Evolutionary conservation across 1,140 invertebrate species (phyloP), one percentile per base, ranked within the genome.

Genomic region (Anagrus nilaparvatae): DNA sequence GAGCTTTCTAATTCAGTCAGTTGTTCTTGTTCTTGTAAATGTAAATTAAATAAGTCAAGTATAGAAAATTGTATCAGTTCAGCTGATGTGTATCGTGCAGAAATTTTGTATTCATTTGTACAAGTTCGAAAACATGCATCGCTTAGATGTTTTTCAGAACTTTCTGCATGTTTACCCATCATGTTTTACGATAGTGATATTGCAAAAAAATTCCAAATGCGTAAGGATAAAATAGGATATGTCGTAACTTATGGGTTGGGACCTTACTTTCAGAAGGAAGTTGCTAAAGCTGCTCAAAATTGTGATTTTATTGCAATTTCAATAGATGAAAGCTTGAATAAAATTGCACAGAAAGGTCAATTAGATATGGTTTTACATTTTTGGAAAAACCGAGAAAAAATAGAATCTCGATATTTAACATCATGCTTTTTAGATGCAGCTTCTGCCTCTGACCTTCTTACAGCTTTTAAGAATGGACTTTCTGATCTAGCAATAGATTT

Each of bases 141-240:
- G 14, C 6, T 21, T 21, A 19, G 33, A 20, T 1, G 3, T 24
- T 13, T n/a, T 21, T 19, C 19, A 8, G 8, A 35, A 13, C 10
- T 13, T 13, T 5, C 19, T 35, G 33, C 21, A 14, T n/a, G 21
- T 13, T 35, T 35, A 3, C 3, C 3, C 1, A n/a, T 8, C 3
- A 35, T 35, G 33, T 35, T 35, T 24, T 7, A 19, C 16, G 19
- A 35, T 13, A 35, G 33, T n/a, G 20, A 24, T 3, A 35, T 35
- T 6, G 20, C 33, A 2, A 35, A 35, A 35, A 23, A 35, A 13
- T 21, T 24, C n/a, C 19, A 35, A 0, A 35, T 35, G 33, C 19
- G 16, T 21, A 35, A 35, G 16, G 33, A 35, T 6, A 23, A 35
- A 35, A 14, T 35, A 4, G 13, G 14, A 7, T 35, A 23, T 3